Evolutionary conservation across 2,113 vertebrate genomes (phyloP), one percentile per base, ranked within the genome.

Genomic region (Brachyhypopomus occidentalis): DNA sequence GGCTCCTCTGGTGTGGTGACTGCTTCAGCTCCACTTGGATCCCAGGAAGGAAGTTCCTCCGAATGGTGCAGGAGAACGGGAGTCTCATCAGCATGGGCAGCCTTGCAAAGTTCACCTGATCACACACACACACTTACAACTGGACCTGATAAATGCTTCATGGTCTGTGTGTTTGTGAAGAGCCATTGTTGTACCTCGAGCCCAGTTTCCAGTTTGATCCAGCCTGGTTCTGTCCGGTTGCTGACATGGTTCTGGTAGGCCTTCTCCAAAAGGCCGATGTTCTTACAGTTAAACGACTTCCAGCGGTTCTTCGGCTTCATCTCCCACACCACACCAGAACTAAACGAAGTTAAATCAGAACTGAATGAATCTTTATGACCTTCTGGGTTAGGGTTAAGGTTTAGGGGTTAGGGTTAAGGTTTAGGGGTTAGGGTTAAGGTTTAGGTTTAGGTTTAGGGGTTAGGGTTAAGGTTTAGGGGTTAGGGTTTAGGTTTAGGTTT

Each of bases 251-350:
- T 94, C 84, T 97, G 95, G 87, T 96, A 98, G 0, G 92, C 88
- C 38, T 96, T 94, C 83, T 99, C 98, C 89, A 99, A 84, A 1
- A 95, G 85, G 64, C 92, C 89, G 87, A 99, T 99, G 80, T 95
- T 95, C 77, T 98, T 99, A 75, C 97, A 95, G 88, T 90, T 96
- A 88, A 98, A 96, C 0, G 97, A 90, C 78, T 96, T 99, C 98
- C 98, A 99, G 4, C 95, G 96, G 38, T 94, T 96, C 89, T 94
- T 98, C 0, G 92, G 95, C 87, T 94, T 98, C 91, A 90, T 87
- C 78, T 99, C 98, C 98, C 98, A 99, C 19, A 99, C 95, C 30
- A 98, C 93, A 79, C 96, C 96, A 48, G 98, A 99, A 89, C 98
- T 99, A 89, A 22, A 48, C 14, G 62, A 69, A 45, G 80, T 11